These are phyloP conservation scores for Tenualosa ilisha DNA, from an alignment of 2,797 vertebrate genomes.

Conservation along the genomic window DNA sequence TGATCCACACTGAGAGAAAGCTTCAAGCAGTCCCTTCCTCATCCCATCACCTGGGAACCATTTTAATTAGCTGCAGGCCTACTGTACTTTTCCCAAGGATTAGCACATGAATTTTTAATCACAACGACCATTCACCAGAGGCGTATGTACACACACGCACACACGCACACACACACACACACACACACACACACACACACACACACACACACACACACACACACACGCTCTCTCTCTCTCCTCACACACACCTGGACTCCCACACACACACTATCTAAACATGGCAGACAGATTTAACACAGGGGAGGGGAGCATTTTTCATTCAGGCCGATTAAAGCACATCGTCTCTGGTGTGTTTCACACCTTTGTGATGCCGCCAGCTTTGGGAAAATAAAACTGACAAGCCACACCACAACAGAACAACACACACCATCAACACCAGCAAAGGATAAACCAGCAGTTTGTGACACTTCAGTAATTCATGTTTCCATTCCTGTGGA, in stretches of 20 bases:
- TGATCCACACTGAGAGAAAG: no score
- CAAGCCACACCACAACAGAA: not conserved
- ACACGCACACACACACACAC: not conserved
- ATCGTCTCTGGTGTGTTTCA: not conserved
- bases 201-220: not conserved
- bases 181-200: not conserved
- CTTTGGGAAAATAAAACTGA: not conserved
- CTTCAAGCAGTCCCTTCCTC: not conserved
- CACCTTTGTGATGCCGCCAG: not conserved
- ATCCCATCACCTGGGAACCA: not conserved
- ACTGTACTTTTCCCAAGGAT: not conserved
- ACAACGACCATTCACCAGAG: not conserved
- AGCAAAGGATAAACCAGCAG: not conserved
- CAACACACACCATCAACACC: not conserved
- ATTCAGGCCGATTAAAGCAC: not conserved
- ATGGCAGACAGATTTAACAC: not conserved
- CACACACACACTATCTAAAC: not conserved
- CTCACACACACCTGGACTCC: not conserved
- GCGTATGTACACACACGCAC: not conserved
- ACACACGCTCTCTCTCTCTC: not conserved
- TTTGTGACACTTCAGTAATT: not conserved
- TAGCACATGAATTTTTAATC: conserved; percentile 11
- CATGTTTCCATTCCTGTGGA: not conserved
- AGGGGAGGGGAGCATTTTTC: not conserved
- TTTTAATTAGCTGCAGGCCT: not conserved